Conservation (phyloP, 2,888 invertebrate species). For the Diachrysia chrysitis region DNA sequence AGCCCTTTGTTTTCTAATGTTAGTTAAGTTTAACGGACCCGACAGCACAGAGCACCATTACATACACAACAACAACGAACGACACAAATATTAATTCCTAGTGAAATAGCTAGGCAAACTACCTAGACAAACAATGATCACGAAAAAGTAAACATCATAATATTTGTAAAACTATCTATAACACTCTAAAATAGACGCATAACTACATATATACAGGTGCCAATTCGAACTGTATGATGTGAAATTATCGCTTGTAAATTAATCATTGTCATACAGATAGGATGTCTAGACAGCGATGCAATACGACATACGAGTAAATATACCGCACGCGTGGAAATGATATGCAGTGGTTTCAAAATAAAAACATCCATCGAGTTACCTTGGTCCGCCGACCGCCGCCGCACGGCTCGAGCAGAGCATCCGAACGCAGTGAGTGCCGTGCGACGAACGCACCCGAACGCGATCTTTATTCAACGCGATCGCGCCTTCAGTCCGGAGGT, state of each 20-base stretch:
- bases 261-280: slow-evolving; percentile 24
- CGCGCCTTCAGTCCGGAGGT: slow-evolving; percentile 80
- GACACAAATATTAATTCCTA: neutral
- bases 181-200: neutral
- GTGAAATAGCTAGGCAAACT: neutral
- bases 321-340: slow-evolving; percentile 54
- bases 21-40: slow-evolving; percentile 26
- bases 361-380: slow-evolving; percentile 73
- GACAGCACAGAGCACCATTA: slow-evolving; percentile 13
- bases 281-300: slow-evolving; percentile 34
- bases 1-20: slow-evolving; percentile 45
- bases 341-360: slow-evolving; percentile 75
- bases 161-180: neutral
- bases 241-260: neutral
- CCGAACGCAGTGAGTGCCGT: slow-evolving; percentile 77
- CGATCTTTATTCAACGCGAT: slow-evolving; percentile 76
- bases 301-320: slow-evolving; percentile 24
- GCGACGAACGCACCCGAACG: slow-evolving; percentile 79
- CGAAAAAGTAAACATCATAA: neutral
- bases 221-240: neutral
- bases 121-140: neutral
- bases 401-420: slow-evolving; percentile 56
- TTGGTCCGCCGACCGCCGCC: slow-evolving; percentile 56
- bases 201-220: neutral
- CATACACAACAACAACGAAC: slow-evolving; percentile 7